Conservation (phyloP, 2,888 invertebrate genomes). For the Ectemnius continuus region DNA sequence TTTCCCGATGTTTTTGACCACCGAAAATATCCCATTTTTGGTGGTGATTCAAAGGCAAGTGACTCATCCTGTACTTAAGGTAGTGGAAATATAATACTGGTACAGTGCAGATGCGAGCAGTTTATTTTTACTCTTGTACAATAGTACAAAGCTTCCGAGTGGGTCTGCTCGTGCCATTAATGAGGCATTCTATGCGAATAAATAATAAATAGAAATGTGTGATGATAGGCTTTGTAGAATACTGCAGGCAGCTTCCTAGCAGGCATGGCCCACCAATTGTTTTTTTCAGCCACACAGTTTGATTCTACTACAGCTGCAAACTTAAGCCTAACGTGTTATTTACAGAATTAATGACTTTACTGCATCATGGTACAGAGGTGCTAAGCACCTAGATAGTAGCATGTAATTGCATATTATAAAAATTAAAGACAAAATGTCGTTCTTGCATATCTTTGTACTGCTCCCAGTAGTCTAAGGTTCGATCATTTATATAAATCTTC, state of each 20-base stretch:
- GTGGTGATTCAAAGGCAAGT: too few species aligned
- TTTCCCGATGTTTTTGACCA: too few species aligned
- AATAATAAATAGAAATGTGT: slow-evolving; percentile 74
- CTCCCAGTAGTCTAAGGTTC: slow-evolving; percentile 66
- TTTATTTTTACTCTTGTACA: slow-evolving; percentile 71
- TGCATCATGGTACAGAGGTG: slow-evolving; percentile 57
- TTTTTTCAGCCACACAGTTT: slow-evolving; percentile 58
- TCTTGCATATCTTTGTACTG: slow-evolving; percentile 73
- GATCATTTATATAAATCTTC: slow-evolving; percentile 60
- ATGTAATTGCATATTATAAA: slow-evolving; percentile 66
- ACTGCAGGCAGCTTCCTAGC: slow-evolving; percentile 49
- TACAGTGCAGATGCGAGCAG: slow-evolving; percentile 60
- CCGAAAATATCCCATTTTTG: too few species aligned
- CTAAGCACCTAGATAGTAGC: slow-evolving; percentile 57
- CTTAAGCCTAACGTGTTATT: slow-evolving; percentile 65
- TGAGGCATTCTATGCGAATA: slow-evolving; percentile 71
- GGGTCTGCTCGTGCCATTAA: slow-evolving; percentile 67
- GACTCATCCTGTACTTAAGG: slow-evolving; percentile 7
- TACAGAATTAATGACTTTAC: slow-evolving; percentile 63
- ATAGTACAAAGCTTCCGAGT: slow-evolving; percentile 70
- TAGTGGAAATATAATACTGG: slow-evolving; percentile 23
- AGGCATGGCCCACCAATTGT: slow-evolving; percentile 41
- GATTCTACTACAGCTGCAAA: slow-evolving; percentile 59
- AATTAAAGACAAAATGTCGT: slow-evolving; percentile 72
- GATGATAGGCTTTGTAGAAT: slow-evolving; percentile 63